Conservation (phyloP, 2,113 vertebrate genomes). For the Brachionichthys hirsutus region DNA sequence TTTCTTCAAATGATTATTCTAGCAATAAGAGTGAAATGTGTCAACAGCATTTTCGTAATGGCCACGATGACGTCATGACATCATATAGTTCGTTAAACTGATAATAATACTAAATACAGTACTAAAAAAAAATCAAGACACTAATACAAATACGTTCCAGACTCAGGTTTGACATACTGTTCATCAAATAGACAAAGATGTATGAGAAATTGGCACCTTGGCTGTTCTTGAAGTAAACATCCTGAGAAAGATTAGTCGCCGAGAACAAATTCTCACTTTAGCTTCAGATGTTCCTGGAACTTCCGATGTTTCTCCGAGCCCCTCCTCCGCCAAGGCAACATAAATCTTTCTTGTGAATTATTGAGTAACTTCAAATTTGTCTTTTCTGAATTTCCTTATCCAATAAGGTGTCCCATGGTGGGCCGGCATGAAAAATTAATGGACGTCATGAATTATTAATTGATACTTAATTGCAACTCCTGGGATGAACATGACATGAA, state of each 20-base stretch:
- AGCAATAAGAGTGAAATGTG: too few species aligned
- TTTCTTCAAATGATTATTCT: too few species aligned
- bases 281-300: slow-evolving; percentile 27
- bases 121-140: too few species aligned
- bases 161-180: slow-evolving; percentile 37
- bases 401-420: slow-evolving; percentile 67
- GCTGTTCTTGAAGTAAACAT: slow-evolving; percentile 57
- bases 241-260: slow-evolving; percentile 41
- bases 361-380: slow-evolving; percentile 72
- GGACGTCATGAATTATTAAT: slow-evolving; percentile 77
- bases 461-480: slow-evolving; percentile 72
- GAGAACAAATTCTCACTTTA: slow-evolving; percentile 33
- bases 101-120: too few species aligned
- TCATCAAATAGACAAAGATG: slow-evolving; percentile 36
- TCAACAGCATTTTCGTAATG: too few species aligned
- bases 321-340: slow-evolving; percentile 26
- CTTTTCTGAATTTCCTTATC: slow-evolving; percentile 66
- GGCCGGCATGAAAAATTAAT: slow-evolving; percentile 66
- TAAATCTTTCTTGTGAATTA: slow-evolving; percentile 76
- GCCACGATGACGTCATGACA: too few species aligned
- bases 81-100: too few species aligned
- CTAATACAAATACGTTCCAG: slow-evolving; percentile 34
- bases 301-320: slow-evolving; percentile 13
- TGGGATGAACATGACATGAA: slow-evolving; percentile 61
- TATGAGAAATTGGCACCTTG: slow-evolving; percentile 59